Conservation (phyloP, 2,113 vertebrate genomes). For the Camelus bactrianus region DNA sequence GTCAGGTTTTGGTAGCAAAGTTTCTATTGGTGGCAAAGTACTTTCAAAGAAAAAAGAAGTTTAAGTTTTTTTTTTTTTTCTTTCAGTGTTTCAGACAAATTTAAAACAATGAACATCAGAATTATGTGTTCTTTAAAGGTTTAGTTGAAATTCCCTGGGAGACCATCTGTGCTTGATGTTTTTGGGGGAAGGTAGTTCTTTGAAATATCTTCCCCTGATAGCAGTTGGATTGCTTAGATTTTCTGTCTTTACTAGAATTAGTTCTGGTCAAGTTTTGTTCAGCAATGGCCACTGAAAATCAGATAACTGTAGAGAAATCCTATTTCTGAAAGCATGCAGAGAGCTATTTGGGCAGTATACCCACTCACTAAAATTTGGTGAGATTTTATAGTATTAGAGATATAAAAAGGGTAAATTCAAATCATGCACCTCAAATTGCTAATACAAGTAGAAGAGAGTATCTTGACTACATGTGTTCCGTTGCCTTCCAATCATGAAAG, state of each 20-base stretch:
- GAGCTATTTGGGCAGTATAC: background rate
- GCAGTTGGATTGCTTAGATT: background rate
- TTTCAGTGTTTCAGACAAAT: background rate
- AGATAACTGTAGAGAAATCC: background rate
- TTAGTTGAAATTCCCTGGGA: background rate
- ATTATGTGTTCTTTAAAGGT: slow-evolving; percentile 17
- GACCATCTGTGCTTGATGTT: background rate
- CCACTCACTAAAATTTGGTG: background rate
- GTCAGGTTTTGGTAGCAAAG: background rate
- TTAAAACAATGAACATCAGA: slow-evolving; percentile 36
- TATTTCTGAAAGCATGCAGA: slow-evolving; percentile 40
- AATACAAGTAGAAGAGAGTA: background rate
- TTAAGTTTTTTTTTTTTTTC: background rate
- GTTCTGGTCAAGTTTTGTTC: slow-evolving; percentile 53
- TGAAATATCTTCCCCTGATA: background rate
- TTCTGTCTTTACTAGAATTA: background rate
- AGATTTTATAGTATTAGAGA: slow-evolving; percentile 41
- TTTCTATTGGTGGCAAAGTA: background rate
- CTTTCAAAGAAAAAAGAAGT: slow-evolving; percentile 1
- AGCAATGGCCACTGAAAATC: background rate
- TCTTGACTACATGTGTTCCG: background rate
- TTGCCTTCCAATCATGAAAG: background rate
- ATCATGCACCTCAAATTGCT: slow-evolving; percentile 21
- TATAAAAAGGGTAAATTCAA: slow-evolving; percentile 34
- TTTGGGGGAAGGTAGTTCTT: background rate